Evolutionary conservation across 2,888 invertebrate species (phyloP).

Genomic region (Reticulitermes lucifugus): DNA sequence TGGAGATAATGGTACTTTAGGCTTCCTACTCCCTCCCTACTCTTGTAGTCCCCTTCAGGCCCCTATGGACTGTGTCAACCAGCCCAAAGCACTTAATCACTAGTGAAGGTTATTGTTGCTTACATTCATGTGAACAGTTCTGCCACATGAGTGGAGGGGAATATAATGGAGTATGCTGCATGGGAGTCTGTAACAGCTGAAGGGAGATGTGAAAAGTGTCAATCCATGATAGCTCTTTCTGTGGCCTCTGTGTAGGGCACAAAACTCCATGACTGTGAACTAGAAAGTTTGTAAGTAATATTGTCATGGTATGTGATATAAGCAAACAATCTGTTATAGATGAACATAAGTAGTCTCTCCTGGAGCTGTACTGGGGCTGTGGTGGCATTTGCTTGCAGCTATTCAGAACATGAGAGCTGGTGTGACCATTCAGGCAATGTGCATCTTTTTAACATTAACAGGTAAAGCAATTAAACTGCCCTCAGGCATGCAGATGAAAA

Average conservation of each 20-base stretch:
- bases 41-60: background rate
- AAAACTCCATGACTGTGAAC: too few species aligned
- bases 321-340: conserved; percentile 47
- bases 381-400: conserved; percentile 54
- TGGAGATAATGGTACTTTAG: too few species aligned
- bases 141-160: too few species aligned
- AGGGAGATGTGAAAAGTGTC: too few species aligned
- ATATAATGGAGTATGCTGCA: too few species aligned
- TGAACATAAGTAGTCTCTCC: conserved; percentile 55
- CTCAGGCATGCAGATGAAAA: too few species aligned
- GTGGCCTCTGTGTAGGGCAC: too few species aligned
- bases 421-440: conserved; percentile 56
- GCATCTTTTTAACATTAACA: conserved; percentile 56
- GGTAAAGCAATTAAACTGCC: conserved; percentile 50
- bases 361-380: conserved; percentile 57
- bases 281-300: background rate
- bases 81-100: background rate
- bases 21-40: background rate
- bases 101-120: background rate
- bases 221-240: too few species aligned
- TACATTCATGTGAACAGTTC: background rate
- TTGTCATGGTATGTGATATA: background rate
- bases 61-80: background rate
- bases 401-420: conserved; percentile 55
- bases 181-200: too few species aligned